These are phyloP conservation scores for Tiaroga cobitis DNA, from an alignment of 2,797 vertebrate genomes.

Conservation along the genomic window DNA sequence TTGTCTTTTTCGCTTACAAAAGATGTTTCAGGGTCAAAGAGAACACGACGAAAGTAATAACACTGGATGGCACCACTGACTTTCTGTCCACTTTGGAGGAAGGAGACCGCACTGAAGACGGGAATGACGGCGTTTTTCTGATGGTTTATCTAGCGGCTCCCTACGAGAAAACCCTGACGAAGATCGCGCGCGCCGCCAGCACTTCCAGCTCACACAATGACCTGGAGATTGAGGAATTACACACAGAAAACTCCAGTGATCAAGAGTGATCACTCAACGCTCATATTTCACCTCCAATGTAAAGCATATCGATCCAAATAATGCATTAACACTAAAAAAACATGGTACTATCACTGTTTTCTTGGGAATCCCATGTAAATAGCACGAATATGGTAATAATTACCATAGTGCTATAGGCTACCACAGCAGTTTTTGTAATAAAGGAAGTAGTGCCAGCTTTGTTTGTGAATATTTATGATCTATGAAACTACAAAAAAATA, in stretches of 20 bases:
- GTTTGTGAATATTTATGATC: not conserved
- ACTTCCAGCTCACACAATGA: conserved; percentile 67
- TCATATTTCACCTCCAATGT: not conserved
- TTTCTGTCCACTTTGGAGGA: conserved; percentile 69
- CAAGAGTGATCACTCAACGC: not conserved
- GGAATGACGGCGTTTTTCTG: conserved; percentile 73
- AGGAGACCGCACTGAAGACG: conserved; percentile 33
- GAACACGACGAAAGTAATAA: conserved; percentile 70
- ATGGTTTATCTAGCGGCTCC: conserved; percentile 80
- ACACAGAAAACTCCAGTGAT: not conserved
- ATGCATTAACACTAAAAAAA: not conserved
- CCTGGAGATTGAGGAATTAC: not conserved
- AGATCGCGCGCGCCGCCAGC: conserved; percentile 74
- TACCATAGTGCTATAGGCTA: not conserved
- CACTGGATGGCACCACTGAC: conserved; percentile 72
- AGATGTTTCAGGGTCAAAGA: conserved; percentile 61
- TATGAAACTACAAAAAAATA: not conserved
- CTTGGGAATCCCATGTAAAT: not conserved
- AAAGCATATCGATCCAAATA: not conserved
- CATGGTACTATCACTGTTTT: not conserved
- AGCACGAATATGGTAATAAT: no score
- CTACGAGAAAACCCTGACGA: conserved; percentile 84
- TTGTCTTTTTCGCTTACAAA: conserved; percentile 52
- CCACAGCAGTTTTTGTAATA: not conserved
- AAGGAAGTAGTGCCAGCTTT: not conserved